Percentiles rank a stretch among this genome's conserved stretches.
Evolutionary conservation across 2,113 vertebrate species (phyloP).

Genomic region (Hippotragus niger): DNA sequence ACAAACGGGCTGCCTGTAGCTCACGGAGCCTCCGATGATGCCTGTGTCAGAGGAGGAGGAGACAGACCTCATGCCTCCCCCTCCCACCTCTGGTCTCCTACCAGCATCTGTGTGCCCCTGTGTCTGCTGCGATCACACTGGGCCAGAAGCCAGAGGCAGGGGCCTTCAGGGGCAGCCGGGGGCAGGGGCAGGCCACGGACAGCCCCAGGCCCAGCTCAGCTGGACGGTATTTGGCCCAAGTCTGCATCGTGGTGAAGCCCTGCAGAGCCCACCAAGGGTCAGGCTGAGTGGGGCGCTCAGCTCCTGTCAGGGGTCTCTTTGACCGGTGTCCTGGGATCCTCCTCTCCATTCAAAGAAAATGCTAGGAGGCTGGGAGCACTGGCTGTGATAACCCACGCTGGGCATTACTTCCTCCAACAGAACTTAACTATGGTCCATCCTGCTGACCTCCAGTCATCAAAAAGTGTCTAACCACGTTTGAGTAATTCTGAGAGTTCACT

Average conservation of each 20-base stretch:
- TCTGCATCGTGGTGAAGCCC: rapidly evolving
- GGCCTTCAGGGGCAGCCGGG: rapidly evolving
- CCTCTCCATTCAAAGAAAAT: rapidly evolving
- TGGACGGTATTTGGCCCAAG: rapidly evolving
- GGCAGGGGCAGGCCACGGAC: rapidly evolving
- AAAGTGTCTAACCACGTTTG: background rate
- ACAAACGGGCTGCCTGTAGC: background rate
- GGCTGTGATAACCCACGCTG: background rate
- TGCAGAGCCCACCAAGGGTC: rapidly evolving
- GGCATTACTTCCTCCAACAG: background rate
- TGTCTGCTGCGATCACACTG: rapidly evolving
- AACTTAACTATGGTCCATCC: background rate
- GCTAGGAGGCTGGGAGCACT: rapidly evolving
- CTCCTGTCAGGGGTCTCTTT: rapidly evolving
- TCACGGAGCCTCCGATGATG: rapidly evolving
- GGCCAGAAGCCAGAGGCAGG: background rate
- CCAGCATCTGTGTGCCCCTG: background rate
- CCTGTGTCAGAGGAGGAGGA: background rate
- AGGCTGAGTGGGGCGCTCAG: background rate
- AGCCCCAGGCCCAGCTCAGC: rapidly evolving
- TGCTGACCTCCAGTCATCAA: background rate
- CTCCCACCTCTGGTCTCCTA: background rate
- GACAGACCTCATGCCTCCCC: rapidly evolving
- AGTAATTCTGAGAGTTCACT: background rate
- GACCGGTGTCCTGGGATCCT: too few species aligned